Percentiles rank a stretch among this genome's conserved stretches.
phyloP scores from a whole-genome alignment of 1,140 invertebrate genomes.

The Bradysia coprophila region DNA sequence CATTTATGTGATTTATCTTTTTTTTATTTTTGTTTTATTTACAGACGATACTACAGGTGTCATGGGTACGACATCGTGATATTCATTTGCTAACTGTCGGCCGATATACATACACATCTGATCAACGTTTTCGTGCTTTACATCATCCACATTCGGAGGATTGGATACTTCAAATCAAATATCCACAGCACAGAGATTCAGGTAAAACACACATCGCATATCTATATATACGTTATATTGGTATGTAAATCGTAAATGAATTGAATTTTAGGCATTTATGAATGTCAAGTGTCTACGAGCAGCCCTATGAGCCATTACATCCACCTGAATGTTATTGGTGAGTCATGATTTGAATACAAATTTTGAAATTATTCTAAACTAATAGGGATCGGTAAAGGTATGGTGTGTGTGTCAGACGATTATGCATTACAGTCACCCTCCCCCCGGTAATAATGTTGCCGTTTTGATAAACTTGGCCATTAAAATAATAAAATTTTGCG shows the following conservation, averaged over 20 bases:
- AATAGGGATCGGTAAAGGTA: neutral
- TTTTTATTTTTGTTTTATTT: no score
- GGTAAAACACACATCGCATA: no score
- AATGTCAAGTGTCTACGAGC: constrained; percentile 71
- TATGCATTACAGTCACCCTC: no score
- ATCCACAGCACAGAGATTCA: constrained; percentile 60
- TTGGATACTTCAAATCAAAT: constrained; percentile 75
- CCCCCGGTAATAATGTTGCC: no score
- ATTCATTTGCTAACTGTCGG: constrained; percentile 79
- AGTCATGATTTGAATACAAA: constrained; percentile 25
- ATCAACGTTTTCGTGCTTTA: constrained; percentile 71
- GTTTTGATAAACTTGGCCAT: no score
- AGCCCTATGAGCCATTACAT: constrained; percentile 76
- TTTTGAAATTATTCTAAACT: constrained; percentile 5
- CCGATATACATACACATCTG: constrained; percentile 70
- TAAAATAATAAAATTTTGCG: no score
- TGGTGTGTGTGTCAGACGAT: no score
- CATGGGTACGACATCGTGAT: constrained; percentile 75
- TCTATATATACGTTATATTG: no score
- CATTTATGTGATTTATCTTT: no score
- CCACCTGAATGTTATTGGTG: constrained; percentile 69
- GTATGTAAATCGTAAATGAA: no score
- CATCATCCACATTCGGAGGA: constrained; percentile 69
- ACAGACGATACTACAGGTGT: constrained; percentile 65
- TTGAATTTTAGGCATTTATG: no score